These are phyloP conservation scores for Strigamia maritima DNA, from an alignment of 2,888 invertebrate species.

Conservation along the genomic window DNA sequence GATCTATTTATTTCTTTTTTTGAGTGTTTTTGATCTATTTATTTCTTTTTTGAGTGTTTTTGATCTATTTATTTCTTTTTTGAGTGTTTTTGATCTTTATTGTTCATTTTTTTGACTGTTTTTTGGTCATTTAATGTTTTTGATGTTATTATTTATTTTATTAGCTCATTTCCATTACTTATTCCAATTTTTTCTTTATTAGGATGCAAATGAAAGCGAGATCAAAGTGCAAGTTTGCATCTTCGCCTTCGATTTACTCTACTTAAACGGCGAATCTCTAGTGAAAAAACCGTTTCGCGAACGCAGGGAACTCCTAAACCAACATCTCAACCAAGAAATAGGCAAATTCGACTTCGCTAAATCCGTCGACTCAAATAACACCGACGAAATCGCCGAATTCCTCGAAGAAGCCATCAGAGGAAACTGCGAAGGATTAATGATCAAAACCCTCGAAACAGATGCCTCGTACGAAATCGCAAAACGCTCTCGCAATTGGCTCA, in stretches of 20 bases:
- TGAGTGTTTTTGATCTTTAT: too few species aligned
- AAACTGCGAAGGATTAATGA: slow-evolving; percentile 98
- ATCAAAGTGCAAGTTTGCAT: slow-evolving; percentile 90
- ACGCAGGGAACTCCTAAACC: slow-evolving; percentile 68
- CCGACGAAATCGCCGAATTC: slow-evolving; percentile 90
- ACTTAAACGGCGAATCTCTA: slow-evolving; percentile 80
- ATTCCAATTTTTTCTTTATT: slow-evolving; percentile 44
- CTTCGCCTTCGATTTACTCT: slow-evolving; percentile 93
- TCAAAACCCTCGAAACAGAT: slow-evolving; percentile 83
- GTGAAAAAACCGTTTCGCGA: slow-evolving; percentile 72
- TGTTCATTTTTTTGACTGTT: too few species aligned
- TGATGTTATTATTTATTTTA: too few species aligned
- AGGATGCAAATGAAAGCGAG: slow-evolving; percentile 70
- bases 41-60: neutral
- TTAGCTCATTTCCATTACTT: too few species aligned
- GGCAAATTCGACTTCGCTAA: slow-evolving; percentile 89
- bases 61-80: slow-evolving; percentile 37
- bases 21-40: too few species aligned
- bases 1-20: neutral
- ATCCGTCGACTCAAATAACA: slow-evolving; percentile 71
- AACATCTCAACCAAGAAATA: slow-evolving; percentile 63
- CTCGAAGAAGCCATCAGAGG: slow-evolving; percentile 90
- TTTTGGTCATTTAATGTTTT: too few species aligned
- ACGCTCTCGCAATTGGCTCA: slow-evolving; percentile 89
- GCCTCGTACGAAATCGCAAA: slow-evolving; percentile 97